These are phyloP conservation scores for Corydoras maculifer DNA, from an alignment of 2,113 vertebrate genomes.

Conservation along the genomic window DNA sequence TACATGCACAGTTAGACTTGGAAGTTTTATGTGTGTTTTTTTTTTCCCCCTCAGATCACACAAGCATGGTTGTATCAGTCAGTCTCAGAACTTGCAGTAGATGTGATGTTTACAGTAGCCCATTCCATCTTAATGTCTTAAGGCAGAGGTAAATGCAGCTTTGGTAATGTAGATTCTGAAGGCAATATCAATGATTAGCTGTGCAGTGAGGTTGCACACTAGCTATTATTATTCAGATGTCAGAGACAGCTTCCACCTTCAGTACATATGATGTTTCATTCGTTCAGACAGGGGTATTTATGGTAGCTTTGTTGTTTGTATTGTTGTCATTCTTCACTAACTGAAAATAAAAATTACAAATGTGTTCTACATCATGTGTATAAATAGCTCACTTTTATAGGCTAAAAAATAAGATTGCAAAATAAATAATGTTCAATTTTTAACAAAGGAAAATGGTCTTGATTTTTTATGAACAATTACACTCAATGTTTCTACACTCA, in stretches of 20 bases:
- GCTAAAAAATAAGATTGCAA: slow-evolving; percentile 50
- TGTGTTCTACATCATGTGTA: slow-evolving; percentile 5
- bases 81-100: slow-evolving; percentile 44
- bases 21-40: slow-evolving; percentile 3
- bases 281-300: neutral
- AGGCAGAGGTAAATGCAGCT: no score
- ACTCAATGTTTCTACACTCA: no score
- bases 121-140: neutral
- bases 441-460: neutral
- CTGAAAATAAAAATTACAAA: neutral
- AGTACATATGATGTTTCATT: slow-evolving; percentile 4
- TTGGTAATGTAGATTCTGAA: slow-evolving; percentile 2
- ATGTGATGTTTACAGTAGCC: slow-evolving; percentile 14
- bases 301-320: slow-evolving; percentile 22
- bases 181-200: slow-evolving; percentile 5
- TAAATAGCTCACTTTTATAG: slow-evolving; percentile 58
- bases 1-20: slow-evolving; percentile 30
- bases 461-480: neutral
- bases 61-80: slow-evolving; percentile 59
- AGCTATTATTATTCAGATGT: neutral
- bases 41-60: slow-evolving; percentile 50
- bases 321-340: slow-evolving; percentile 24
- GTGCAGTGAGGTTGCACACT: slow-evolving; percentile 11
- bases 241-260: slow-evolving; percentile 5
- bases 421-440: slow-evolving; percentile 64